Conservation (phyloP, 2,113 vertebrate genomes). For the Formicarius rufipectus region DNA sequence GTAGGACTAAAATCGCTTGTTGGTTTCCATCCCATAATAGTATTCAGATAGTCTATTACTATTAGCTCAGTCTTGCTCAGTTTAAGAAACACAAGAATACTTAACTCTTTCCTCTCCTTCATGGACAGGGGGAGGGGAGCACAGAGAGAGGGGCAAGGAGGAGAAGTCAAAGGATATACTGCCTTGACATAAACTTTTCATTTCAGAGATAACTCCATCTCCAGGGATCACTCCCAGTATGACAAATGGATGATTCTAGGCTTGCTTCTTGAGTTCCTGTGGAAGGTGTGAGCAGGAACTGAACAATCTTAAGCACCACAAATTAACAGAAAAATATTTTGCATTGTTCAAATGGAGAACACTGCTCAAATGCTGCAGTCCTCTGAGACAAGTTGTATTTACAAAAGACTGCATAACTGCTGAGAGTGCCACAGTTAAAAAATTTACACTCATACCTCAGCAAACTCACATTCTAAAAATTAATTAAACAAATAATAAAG, state of each 20-base stretch:
- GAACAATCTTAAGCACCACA: neutral
- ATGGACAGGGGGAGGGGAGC: accelerated
- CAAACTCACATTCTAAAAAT: neutral
- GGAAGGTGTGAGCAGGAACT: neutral
- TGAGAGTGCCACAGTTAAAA: neutral
- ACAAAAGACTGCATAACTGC: neutral
- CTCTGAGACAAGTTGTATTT: neutral
- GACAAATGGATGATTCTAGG: neutral
- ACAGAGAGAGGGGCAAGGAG: accelerated
- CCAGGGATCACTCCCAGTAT: neutral
- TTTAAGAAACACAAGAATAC: neutral
- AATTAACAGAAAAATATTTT: neutral
- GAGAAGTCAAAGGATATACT: neutral
- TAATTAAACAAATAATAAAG: neutral
- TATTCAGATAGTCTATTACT: neutral
- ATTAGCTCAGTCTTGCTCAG: neutral
- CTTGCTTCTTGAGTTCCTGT: neutral
- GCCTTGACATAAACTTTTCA: neutral
- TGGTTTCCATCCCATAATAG: neutral
- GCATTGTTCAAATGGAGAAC: neutral
- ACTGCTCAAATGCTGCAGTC: neutral
- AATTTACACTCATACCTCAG: neutral
- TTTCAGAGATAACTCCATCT: neutral
- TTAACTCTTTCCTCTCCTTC: neutral
- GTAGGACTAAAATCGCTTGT: neutral